These are phyloP conservation scores for Euzetes globulus DNA, from an alignment of 2,888 invertebrate genomes.

Conservation along the genomic window DNA sequence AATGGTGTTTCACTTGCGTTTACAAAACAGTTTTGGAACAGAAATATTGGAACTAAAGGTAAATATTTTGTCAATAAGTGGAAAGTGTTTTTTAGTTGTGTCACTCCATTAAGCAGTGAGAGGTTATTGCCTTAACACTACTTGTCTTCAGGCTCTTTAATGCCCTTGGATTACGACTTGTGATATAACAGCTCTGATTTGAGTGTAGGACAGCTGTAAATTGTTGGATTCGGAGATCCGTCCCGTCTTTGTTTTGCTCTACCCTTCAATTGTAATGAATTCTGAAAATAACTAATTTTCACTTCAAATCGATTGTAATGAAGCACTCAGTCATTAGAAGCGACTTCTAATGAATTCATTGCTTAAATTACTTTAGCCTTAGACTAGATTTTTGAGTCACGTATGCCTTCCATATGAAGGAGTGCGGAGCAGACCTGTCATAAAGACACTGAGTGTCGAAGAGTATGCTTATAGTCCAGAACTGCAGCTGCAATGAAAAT, in stretches of 20 bases:
- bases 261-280: not conserved
- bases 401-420: constrained; percentile 18
- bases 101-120: not conserved
- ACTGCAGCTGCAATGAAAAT: constrained; percentile 19
- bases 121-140: constrained; percentile 18
- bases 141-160: constrained; percentile 20
- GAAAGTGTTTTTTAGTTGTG: not conserved
- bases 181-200: not conserved
- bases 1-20: not conserved
- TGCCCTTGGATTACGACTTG: constrained; percentile 1
- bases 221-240: not conserved
- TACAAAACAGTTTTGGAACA: not conserved
- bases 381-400: constrained; percentile 11
- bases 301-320: not conserved
- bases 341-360: not conserved
- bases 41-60: not conserved
- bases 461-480: not conserved
- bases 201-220: not conserved
- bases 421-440: constrained; percentile 21
- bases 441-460: constrained; percentile 8
- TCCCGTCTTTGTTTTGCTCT: not conserved
- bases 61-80: not conserved
- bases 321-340: not conserved
- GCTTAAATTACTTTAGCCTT: not conserved
- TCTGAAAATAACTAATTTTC: not conserved